Conservation (phyloP, 92 coral and sea anemone species). For the Umimayanthus chanpuru region DNA sequence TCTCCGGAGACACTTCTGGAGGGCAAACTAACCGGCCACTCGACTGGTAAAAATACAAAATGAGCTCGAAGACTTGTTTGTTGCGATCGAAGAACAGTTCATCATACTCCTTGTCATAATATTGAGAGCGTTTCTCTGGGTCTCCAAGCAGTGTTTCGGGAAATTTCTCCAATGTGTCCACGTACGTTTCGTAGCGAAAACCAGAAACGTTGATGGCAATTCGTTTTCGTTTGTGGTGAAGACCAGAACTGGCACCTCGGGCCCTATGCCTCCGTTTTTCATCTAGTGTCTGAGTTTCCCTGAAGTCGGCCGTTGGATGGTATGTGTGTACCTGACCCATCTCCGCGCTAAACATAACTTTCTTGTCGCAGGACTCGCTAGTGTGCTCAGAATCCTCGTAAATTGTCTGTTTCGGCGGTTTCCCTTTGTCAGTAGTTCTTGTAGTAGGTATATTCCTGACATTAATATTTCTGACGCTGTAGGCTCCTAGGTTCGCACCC, state of each 20-base stretch:
- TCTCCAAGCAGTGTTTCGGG: constrained; percentile 90
- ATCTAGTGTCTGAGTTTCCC: constrained; percentile 28
- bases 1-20: constrained; percentile 93
- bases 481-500: constrained; percentile 43
- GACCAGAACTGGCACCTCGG: neutral
- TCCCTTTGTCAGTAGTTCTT: constrained; percentile 25
- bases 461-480: constrained; percentile 35
- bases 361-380: constrained; percentile 31
- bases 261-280: constrained; percentile 27
- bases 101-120: constrained; percentile 78
- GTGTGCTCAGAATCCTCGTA: constrained; percentile 34
- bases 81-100: constrained; percentile 96
- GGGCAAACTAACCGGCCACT: constrained; percentile 95
- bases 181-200: constrained; percentile 83
- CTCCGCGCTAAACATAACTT: constrained; percentile 42
- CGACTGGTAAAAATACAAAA: constrained; percentile 92
- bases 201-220: constrained; percentile 91
- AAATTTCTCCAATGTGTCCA: constrained; percentile 80
- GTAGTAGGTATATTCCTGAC: neutral
- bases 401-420: neutral
- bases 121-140: constrained; percentile 72
- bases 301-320: constrained; percentile 24
- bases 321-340: constrained; percentile 43
- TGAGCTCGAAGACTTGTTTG: constrained; percentile 90
- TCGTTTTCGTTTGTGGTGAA: constrained; percentile 52